phyloP scores from a whole-genome alignment of 2,113 vertebrate species.

The Diadophis punctatus region DNA sequence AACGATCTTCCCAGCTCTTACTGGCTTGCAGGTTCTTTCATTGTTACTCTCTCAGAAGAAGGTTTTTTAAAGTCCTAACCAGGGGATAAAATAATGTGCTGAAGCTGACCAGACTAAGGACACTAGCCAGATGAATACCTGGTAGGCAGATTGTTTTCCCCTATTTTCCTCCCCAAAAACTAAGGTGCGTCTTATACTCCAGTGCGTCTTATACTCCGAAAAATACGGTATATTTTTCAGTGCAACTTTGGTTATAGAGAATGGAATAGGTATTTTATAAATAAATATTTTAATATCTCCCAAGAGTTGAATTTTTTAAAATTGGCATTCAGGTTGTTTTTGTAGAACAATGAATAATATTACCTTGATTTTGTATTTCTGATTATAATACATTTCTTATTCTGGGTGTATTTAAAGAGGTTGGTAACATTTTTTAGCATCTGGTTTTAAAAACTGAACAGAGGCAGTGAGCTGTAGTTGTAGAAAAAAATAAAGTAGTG shows the following conservation, averaged over 20 bases:
- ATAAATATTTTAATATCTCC: not conserved
- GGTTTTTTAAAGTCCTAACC: too few relatives aligned
- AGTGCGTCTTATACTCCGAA: too few relatives aligned
- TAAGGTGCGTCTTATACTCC: too few relatives aligned
- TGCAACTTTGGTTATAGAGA: not conserved
- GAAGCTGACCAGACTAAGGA: too few relatives aligned
- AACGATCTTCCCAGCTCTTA: too few relatives aligned
- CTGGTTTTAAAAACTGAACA: conserved; percentile 6
- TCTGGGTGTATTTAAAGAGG: not conserved
- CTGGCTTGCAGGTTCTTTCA: too few relatives aligned
- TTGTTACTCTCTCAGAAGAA: too few relatives aligned
- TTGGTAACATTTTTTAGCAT: not conserved
- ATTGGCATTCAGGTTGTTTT: not conserved
- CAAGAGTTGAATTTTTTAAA: not conserved
- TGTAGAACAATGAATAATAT: not conserved
- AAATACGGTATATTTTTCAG: not conserved
- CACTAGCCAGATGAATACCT: too few relatives aligned
- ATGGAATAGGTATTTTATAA: not conserved
- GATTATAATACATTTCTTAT: not conserved
- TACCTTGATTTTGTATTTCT: not conserved
- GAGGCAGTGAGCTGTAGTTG: not conserved
- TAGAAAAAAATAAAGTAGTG: not conserved
- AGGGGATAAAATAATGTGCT: too few relatives aligned
- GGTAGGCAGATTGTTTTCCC: too few relatives aligned
- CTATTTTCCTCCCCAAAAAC: too few relatives aligned